Percentiles rank a stretch among this genome's conserved stretches.
Conservation (phyloP, 2,113 vertebrate genomes). For the Protomyctophum bolini region DNA sequence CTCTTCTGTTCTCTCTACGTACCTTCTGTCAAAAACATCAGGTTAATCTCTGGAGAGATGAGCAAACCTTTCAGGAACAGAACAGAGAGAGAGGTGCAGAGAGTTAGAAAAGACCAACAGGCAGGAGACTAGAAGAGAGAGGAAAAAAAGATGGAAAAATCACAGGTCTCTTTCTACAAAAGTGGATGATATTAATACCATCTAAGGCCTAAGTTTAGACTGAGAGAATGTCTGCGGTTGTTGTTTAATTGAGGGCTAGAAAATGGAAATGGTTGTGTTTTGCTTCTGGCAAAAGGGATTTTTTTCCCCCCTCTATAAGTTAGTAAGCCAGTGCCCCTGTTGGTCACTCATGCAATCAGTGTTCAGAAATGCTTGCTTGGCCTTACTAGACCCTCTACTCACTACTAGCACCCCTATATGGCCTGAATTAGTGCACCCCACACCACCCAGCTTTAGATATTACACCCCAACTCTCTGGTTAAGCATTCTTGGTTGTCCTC, state of each 20-base stretch:
- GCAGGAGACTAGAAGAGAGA: not conserved
- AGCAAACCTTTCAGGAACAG: constrained; percentile 47
- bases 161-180: constrained; percentile 41
- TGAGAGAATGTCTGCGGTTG: not conserved
- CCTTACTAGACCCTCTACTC: too few relatives aligned
- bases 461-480: too few relatives aligned
- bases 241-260: not conserved
- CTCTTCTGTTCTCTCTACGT: constrained; percentile 43
- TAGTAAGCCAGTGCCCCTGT: too few relatives aligned
- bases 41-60: constrained; percentile 61
- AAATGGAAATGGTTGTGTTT: not conserved
- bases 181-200: constrained; percentile 27
- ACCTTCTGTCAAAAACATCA: constrained; percentile 74
- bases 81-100: constrained; percentile 15
- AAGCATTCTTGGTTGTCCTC: too few relatives aligned
- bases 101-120: not conserved
- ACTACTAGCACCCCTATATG: too few relatives aligned
- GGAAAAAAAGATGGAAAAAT: constrained; percentile 46
- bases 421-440: too few relatives aligned
- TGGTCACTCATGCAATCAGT: too few relatives aligned
- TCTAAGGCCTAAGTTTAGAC: constrained; percentile 5
- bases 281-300: not conserved
- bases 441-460: too few relatives aligned
- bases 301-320: too few relatives aligned
- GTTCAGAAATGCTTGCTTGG: too few relatives aligned